phyloP scores from a whole-genome alignment of 2,113 vertebrate species.

The Pleuronectes platessa region DNA sequence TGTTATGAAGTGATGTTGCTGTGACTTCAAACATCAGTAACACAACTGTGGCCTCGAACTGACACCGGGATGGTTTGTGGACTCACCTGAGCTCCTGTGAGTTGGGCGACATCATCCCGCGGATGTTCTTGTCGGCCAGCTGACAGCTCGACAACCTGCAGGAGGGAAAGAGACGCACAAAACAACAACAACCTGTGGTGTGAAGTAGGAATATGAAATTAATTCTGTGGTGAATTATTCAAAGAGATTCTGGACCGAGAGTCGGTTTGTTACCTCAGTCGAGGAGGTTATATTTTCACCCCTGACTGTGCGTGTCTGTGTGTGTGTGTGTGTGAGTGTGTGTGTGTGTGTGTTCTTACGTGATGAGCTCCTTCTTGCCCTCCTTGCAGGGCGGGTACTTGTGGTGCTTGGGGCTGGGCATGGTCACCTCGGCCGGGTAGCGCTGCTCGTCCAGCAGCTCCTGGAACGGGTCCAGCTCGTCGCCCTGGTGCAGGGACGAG shows the following conservation, averaged over 20 bases:
- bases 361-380: conserved; percentile 97
- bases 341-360: conserved; percentile 84
- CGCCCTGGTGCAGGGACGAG: conserved; percentile 82
- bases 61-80: not conserved
- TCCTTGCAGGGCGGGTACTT: conserved; percentile 97
- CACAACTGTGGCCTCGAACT: no score
- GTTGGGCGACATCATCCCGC: conserved; percentile 94
- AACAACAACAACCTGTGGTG: not conserved
- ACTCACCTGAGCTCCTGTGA: conserved; percentile 97
- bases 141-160: conserved; percentile 96
- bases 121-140: conserved; percentile 94
- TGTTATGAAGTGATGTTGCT: no score
- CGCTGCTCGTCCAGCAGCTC: conserved; percentile 94
- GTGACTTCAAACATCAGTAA: no score
- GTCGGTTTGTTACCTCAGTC: no score
- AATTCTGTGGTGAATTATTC: no score
- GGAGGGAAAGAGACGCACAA: conserved; percentile 51
- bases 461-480: conserved; percentile 95
- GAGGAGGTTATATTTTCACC: not conserved
- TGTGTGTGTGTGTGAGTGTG: no score
- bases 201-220: no score
- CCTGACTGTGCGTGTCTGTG: no score
- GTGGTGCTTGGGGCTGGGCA: conserved; percentile 95
- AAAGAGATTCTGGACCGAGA: no score
- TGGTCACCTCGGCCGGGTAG: conserved; percentile 90